Evolutionary conservation across 2,888 invertebrate species (phyloP).

Genomic region (Perizoma affinitatum): DNA sequence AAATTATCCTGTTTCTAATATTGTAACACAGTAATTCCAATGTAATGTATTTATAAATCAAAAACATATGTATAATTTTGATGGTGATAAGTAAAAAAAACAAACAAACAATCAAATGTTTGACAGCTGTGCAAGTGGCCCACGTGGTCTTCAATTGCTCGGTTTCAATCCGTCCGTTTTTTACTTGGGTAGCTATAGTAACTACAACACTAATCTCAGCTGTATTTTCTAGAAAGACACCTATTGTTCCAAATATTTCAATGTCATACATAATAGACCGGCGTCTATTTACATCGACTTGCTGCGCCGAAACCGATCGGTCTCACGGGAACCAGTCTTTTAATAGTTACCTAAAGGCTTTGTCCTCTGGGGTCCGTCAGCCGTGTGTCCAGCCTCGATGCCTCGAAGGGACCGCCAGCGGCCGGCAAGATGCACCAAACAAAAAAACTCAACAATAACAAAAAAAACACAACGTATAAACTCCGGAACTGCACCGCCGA

Average conservation of each 20-base stretch:
- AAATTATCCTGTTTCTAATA: constrained; percentile 8
- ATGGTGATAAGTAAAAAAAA: too few relatives aligned
- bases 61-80: too few relatives aligned
- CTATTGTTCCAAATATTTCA: constrained; percentile 42
- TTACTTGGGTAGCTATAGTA: constrained; percentile 22
- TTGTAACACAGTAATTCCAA: too few relatives aligned
- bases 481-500: constrained; percentile 73
- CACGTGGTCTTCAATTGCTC: constrained; percentile 34
- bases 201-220: constrained; percentile 28
- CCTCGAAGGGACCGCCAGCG: constrained; percentile 74
- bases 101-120: constrained; percentile 15
- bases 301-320: constrained; percentile 46
- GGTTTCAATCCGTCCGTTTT: constrained; percentile 13
- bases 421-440: constrained; percentile 83
- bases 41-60: too few relatives aligned
- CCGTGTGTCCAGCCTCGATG: constrained; percentile 75
- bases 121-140: constrained; percentile 33
- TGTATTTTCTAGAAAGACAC: constrained; percentile 33
- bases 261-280: constrained; percentile 38
- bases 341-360: constrained; percentile 81
- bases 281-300: constrained; percentile 59
- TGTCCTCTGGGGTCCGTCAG: constrained; percentile 71
- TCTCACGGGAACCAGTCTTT: constrained; percentile 41
- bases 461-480: constrained; percentile 79
- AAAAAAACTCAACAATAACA: constrained; percentile 83